phyloP scores from a whole-genome alignment of 2,113 vertebrate genomes.

The Thamnaconus septentrionalis region DNA sequence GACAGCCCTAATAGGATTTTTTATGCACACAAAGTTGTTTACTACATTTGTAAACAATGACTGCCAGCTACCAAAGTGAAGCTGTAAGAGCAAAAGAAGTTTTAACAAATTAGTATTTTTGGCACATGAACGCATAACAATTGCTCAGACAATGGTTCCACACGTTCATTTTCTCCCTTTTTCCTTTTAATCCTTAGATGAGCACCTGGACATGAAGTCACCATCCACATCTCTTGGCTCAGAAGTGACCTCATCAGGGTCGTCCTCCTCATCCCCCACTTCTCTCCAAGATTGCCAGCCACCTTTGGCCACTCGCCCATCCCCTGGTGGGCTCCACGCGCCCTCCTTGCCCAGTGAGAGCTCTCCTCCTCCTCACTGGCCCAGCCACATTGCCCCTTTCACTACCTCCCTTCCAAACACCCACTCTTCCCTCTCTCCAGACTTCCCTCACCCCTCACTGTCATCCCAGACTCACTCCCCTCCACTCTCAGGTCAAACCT shows the following conservation, averaged over 20 bases:
- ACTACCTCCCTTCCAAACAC: slow-evolving; percentile 76
- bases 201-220: slow-evolving; percentile 76
- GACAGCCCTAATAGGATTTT: slow-evolving; percentile 42
- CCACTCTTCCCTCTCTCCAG: slow-evolving; percentile 80
- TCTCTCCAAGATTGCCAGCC: slow-evolving; percentile 78
- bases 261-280: slow-evolving; percentile 75
- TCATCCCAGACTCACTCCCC: slow-evolving; percentile 78
- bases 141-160: not conserved
- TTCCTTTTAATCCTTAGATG: slow-evolving; percentile 64
- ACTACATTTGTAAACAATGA: slow-evolving; percentile 36
- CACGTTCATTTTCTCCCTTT: slow-evolving; percentile 5
- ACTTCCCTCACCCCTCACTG: slow-evolving; percentile 78
- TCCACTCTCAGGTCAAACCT: slow-evolving; percentile 64
- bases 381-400: slow-evolving; percentile 74
- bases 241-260: slow-evolving; percentile 74
- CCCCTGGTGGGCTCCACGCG: slow-evolving; percentile 78
- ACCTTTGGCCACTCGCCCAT: slow-evolving; percentile 77
- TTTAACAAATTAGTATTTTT: not conserved
- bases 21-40: slow-evolving; percentile 26
- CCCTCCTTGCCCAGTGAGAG: slow-evolving; percentile 80
- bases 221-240: slow-evolving; percentile 74
- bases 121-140: not conserved
- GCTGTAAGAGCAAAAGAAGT: slow-evolving; percentile 12
- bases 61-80: slow-evolving; percentile 9
- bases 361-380: slow-evolving; percentile 79